Conservation (phyloP, 2,113 vertebrate species). For the Oceanites oceanicus region DNA sequence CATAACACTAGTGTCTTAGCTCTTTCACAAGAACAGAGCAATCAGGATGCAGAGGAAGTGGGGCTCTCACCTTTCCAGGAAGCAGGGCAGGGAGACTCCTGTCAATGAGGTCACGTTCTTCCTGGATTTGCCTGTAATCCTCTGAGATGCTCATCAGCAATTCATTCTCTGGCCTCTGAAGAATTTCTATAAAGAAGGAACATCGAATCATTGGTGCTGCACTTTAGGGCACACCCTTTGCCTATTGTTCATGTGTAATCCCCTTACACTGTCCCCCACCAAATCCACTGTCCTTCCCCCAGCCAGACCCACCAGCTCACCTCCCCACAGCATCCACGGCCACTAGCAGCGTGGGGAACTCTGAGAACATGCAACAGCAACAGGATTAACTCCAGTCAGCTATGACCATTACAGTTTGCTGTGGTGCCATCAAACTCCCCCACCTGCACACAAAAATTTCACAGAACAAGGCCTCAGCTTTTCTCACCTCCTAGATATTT, state of each 20-base stretch:
- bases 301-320: background rate
- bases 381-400: background rate
- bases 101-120: conserved; percentile 81
- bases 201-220: background rate
- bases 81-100: conserved; percentile 71
- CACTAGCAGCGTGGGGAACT: background rate
- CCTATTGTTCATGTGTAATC: background rate
- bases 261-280: background rate
- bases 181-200: conserved; percentile 53
- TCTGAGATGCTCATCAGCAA: conserved; percentile 83
- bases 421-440: background rate
- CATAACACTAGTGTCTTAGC: background rate
- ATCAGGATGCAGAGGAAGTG: background rate
- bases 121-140: conserved; percentile 81
- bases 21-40: background rate
- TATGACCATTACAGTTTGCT: background rate
- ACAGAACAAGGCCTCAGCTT: background rate
- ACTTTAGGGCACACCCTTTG: background rate
- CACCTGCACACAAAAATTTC: background rate
- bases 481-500: conserved; percentile 81
- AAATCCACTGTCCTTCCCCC: background rate
- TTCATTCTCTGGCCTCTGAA: conserved; percentile 78
- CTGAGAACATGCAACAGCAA: background rate
- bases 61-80: conserved; percentile 76
- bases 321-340: background rate